A percentile compares a stretch with the other conserved stretches of the same genome.
phyloP scores from a whole-genome alignment of 2,797 vertebrate species.

The Denticeps clupeoides region DNA sequence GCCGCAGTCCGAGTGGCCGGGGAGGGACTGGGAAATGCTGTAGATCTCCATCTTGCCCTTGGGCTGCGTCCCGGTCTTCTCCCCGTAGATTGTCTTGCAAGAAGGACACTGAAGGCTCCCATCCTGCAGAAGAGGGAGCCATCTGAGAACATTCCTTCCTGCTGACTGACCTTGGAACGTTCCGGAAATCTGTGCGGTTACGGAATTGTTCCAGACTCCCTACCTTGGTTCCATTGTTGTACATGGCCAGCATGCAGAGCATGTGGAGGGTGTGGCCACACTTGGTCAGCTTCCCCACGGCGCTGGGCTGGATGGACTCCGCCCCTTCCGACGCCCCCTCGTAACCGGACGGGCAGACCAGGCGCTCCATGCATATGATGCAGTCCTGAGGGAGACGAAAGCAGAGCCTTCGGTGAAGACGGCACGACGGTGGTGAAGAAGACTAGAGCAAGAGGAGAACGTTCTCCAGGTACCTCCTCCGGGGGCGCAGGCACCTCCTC shows the following conservation, averaged over 20 bases:
- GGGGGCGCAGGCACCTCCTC: slow-evolving; percentile 63
- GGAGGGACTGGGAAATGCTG: slow-evolving; percentile 74
- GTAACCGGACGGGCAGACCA: slow-evolving; percentile 75
- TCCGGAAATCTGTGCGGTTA: background rate
- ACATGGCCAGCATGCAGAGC: slow-evolving; percentile 97
- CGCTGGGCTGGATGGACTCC: slow-evolving; percentile 49
- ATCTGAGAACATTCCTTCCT: slow-evolving; percentile 6
- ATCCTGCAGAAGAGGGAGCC: slow-evolving; percentile 55
- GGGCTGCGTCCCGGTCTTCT: slow-evolving; percentile 93
- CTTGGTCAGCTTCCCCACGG: slow-evolving; percentile 71
- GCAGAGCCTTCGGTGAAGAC: background rate
- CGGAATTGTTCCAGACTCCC: background rate
- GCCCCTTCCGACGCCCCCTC: slow-evolving; percentile 47
- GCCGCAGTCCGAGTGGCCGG: slow-evolving; percentile 81
- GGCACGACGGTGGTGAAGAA: background rate
- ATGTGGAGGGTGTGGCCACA: slow-evolving; percentile 87
- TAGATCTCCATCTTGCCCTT: slow-evolving; percentile 96
- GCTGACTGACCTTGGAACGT: background rate
- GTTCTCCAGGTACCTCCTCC: slow-evolving; percentile 65
- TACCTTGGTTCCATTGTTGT: slow-evolving; percentile 95
- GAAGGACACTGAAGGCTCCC: slow-evolving; percentile 94
- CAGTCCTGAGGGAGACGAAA: slow-evolving; percentile 68
- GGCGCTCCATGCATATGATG: slow-evolving; percentile 95
- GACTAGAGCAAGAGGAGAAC: background rate
- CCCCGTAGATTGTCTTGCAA: slow-evolving; percentile 94